These are phyloP conservation scores for Lasaia peninsularis DNA, from an alignment of 1,140 invertebrate species.

Conservation along the genomic window DNA sequence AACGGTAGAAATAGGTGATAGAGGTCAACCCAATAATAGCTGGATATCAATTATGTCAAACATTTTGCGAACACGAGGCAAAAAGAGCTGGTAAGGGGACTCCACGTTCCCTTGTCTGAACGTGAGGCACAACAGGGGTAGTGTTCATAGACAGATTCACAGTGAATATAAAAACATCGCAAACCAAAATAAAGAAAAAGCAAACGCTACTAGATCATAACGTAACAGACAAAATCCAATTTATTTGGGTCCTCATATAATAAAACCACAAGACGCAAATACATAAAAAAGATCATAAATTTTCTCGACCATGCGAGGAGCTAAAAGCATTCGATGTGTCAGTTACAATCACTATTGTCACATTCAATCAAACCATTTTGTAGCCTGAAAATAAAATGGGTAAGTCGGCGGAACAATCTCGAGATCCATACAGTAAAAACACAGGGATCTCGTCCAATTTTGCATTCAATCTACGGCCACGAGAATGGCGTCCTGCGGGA, in stretches of 20 bases:
- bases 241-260: background rate
- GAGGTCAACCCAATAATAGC: no score
- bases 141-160: no score
- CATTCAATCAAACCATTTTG: slow-evolving; percentile 65
- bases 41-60: no score
- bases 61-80: no score
- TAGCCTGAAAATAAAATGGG: slow-evolving; percentile 51
- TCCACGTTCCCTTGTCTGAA: no score
- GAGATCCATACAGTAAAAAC: slow-evolving; percentile 61
- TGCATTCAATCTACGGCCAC: slow-evolving; percentile 73
- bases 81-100: no score
- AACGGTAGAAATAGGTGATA: no score
- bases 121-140: no score
- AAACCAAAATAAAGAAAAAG: no score
- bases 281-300: slow-evolving; percentile 11
- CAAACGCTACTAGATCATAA: no score
- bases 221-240: background rate
- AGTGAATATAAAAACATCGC: no score
- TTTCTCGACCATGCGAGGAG: background rate
- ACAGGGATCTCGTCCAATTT: slow-evolving; percentile 71
- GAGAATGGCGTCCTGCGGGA: slow-evolving; percentile 70
- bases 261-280: background rate
- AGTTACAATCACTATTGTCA: slow-evolving; percentile 35
- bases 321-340: slow-evolving; percentile 7
- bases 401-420: slow-evolving; percentile 47